Evolutionary conservation across 2,113 vertebrate species (phyloP), one percentile per base, ranked within the genome.

Genomic region (Loxodonta africana): DNA sequence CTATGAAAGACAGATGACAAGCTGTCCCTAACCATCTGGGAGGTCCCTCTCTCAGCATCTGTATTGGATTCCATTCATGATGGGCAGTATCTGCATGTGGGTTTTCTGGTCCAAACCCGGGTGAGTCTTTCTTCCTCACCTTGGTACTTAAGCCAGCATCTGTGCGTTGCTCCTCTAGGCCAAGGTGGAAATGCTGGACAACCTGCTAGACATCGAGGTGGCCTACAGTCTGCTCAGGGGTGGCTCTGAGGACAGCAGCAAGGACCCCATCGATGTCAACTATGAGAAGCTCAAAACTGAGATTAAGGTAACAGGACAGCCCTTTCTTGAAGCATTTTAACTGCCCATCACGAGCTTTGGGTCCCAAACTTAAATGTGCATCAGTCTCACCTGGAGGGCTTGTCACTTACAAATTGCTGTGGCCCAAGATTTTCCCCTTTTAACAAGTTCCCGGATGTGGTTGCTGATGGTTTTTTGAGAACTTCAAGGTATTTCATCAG

Each of bases 141-240:
- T 8, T 1, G 20, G 44, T 62, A 15, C 77, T 73, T 91, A 63
- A n/a, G 33, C 85, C 65, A 1, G 0, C 30, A 23, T 62, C n/a
- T 82, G 17, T 6, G 12, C 17, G 65, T 77, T 91, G 67, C 53
- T 62, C 96, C 63, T 89, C 41, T 78, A 99, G 99, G 99, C 99
- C 96, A 99, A 99, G 98, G 99, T 99, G 44, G 99, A 99, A 97
- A 99, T 99, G 99, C 97, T 99, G 97, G 99, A 99, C 99, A 99
- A 99, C 98, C 98, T 99, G 97, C 98, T 99, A 98, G 99, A 99
- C 95, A 99, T 99, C 4, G 99, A 99, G 95, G 99, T 99, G 93
- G 99, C 99, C 15, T 99, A 99, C 98, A 99, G 99, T 96, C 98
- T 99, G 90, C 99, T 99, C 88, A 99, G 99, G 96, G 99, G 99